Evolutionary conservation across 2,888 invertebrate genomes (phyloP), one percentile per base, ranked within the genome.

Genomic region (Noctua janthina): DNA sequence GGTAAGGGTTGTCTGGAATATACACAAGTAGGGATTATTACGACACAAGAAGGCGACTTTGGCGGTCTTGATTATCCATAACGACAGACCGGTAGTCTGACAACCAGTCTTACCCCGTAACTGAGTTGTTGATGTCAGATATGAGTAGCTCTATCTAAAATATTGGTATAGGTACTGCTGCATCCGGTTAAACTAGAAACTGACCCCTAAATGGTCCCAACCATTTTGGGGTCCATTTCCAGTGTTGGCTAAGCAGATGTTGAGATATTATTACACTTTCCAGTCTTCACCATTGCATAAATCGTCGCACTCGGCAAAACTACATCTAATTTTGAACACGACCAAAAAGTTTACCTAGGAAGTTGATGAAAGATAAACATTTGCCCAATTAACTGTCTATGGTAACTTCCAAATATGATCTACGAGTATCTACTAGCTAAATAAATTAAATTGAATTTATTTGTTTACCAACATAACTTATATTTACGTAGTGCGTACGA

Each of bases 1-100:
- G 91, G 85, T 94, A 94, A n/a, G 85, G 85, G 79, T 94, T 93
- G 35, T 91, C 95, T 96, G 88, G 23, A 91, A 92, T 64, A 39
- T 51, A 66, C 39, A 73, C 0, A 35, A 54, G 11, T 4, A 46
- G n/a, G 8, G 17, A 29, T 68, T 17, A 68, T 68, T 46, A 46
- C 8, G 8, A n/a, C 72, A 39, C 29, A 64, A 35, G 13, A 59
- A 29, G 62, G 64, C 4, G 64, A 20, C 35, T 20, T 35, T 64
- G 4, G 35, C 20, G 20, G 64, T 10, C 35, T 64, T 35, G 10
- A 64, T 1, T 35, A 20, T 35, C 64, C 64, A 64, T 35, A 64
- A 35, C 17, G 20, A 35, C 35, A 20, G 17, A 17, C 10, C 10
- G 64, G 20, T 64, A 20, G 17, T 20, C 35, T 64, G 64, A 20